Conservation (phyloP, 2,888 invertebrate genomes). For the Poecilobothrus nobilitatus region DNA sequence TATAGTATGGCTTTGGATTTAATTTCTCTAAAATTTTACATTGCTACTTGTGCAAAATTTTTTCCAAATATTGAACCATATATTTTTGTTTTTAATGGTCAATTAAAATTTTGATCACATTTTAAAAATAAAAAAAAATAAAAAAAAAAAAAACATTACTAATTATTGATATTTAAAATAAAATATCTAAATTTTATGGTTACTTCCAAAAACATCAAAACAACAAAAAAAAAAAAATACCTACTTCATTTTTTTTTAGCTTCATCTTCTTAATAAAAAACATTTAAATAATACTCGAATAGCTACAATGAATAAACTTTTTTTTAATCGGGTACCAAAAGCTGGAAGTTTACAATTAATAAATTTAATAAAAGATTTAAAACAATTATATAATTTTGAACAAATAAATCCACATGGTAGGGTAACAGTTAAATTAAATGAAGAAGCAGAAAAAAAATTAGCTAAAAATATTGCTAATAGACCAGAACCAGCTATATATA, state of each 20-base stretch:
- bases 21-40: no score
- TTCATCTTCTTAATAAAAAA: not conserved
- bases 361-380: constrained; percentile 65
- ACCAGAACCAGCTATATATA: constrained; percentile 70
- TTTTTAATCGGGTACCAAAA: constrained; percentile 86
- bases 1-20: no score
- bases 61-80: no score
- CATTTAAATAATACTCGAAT: constrained; percentile 60
- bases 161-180: no score
- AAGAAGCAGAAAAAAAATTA: constrained; percentile 45
- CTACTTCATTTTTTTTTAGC: not conserved
- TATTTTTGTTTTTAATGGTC: no score
- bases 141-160: no score
- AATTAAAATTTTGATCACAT: no score
- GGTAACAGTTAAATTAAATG: constrained; percentile 65
- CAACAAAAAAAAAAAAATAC: no score
- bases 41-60: no score
- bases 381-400: constrained; percentile 46
- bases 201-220: no score
- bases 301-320: constrained; percentile 61
- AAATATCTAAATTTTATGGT: no score
- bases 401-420: constrained; percentile 75
- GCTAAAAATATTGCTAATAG: constrained; percentile 62
- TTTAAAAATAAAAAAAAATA: no score
- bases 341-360: constrained; percentile 85